These are phyloP conservation scores for Myotis lucifugus DNA, from an alignment of 2,113 vertebrate genomes.

Conservation along the genomic window DNA sequence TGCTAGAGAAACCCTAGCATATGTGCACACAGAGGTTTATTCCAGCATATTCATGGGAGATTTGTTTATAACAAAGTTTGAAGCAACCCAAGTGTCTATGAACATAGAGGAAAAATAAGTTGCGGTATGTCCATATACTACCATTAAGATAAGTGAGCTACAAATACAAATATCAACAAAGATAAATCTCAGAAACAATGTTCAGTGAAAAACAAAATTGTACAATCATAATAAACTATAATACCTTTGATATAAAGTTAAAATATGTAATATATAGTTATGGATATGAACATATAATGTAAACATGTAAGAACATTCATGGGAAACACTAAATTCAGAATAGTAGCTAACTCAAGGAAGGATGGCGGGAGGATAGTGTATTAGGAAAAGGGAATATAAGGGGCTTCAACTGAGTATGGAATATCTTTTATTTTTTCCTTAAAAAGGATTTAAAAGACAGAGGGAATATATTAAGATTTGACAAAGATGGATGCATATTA, in stretches of 20 bases:
- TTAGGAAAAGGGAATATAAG: neutral
- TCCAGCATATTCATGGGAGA: neutral
- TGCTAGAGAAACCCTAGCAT: neutral
- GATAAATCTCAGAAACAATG: neutral
- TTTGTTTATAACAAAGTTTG: constrained; percentile 17
- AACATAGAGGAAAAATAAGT: neutral
- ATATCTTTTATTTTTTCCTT: neutral
- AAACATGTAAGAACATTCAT: neutral
- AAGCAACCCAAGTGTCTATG: neutral
- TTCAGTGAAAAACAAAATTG: neutral
- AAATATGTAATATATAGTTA: neutral
- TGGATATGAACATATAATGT: neutral
- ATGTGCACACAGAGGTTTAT: neutral
- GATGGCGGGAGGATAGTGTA: neutral
- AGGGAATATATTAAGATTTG: constrained; percentile 25
- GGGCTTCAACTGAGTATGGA: neutral
- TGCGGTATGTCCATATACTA: neutral
- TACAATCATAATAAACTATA: neutral
- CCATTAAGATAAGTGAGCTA: neutral
- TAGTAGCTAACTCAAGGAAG: neutral
- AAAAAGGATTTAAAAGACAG: constrained; percentile 23
- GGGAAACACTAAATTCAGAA: neutral
- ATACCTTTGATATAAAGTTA: constrained; percentile 10
- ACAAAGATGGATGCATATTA: neutral
- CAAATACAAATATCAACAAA: neutral